These are phyloP conservation scores for Leptopilina syphax DNA, from an alignment of 2,888 invertebrate genomes.

Conservation along the genomic window DNA sequence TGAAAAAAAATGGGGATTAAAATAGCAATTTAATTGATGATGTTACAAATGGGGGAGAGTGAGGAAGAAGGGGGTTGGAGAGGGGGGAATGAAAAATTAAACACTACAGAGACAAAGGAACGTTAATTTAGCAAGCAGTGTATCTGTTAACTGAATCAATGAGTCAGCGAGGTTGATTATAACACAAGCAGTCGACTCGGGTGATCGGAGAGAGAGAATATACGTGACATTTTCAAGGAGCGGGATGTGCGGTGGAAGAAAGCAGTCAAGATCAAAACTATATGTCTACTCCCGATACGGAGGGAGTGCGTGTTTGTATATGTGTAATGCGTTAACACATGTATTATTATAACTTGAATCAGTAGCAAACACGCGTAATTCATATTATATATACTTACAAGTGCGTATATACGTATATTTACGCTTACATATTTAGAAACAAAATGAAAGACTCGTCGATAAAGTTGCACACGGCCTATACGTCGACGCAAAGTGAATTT, in stretches of 20 bases:
- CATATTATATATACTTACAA: constrained; percentile 12
- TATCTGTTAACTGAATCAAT: constrained; percentile 66
- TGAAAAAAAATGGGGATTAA: not conserved
- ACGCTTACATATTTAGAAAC: constrained; percentile 1
- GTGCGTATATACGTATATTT: constrained; percentile 23
- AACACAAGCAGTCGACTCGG: constrained; percentile 60
- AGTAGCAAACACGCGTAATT: constrained; percentile 36
- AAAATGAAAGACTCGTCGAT: constrained; percentile 36
- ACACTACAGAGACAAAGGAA: constrained; percentile 55
- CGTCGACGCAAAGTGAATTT: constrained; percentile 49
- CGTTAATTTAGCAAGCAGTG: constrained; percentile 59
- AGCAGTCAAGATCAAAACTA: constrained; percentile 52
- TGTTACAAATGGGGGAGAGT: not conserved
- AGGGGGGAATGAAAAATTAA: constrained; percentile 39
- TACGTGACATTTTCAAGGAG: constrained; percentile 37
- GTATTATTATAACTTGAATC: constrained; percentile 20
- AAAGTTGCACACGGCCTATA: constrained; percentile 41
- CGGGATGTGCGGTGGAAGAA: constrained; percentile 41
- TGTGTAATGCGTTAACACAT: constrained; percentile 24
- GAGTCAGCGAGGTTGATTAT: constrained; percentile 67
- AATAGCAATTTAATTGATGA: not conserved
- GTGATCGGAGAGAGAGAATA: constrained; percentile 49
- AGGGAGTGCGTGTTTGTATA: constrained; percentile 40
- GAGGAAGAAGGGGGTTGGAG: too few relatives aligned
- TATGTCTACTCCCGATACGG: constrained; percentile 45